Evolutionary conservation across 2,888 invertebrate species (phyloP).

Genomic region (Phalera bucephala): DNA sequence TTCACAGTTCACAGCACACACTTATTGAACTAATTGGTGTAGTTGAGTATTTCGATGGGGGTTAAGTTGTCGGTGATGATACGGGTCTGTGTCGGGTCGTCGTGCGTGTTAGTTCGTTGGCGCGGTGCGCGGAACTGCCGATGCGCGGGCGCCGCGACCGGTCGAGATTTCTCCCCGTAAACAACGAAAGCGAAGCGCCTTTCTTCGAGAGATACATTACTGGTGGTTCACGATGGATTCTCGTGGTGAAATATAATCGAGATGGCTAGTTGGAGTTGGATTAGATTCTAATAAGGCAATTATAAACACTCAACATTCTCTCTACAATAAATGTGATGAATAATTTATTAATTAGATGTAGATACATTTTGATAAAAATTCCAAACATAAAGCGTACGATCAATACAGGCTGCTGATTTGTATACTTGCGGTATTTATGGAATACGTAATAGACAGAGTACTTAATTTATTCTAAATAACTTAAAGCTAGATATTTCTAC

Average conservation of each 20-base stretch:
- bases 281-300: too few relatives aligned
- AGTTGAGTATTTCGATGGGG: slow-evolving; percentile 6
- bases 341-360: too few relatives aligned
- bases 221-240: slow-evolving; percentile 1
- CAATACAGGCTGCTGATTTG: too few relatives aligned
- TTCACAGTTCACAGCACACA: slow-evolving; percentile 35
- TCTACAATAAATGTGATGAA: too few relatives aligned
- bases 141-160: slow-evolving; percentile 50
- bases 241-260: slow-evolving; percentile 68
- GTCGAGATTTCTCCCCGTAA: slow-evolving; percentile 81
- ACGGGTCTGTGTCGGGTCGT: slow-evolving; percentile 26
- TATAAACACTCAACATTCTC: too few relatives aligned
- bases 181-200: slow-evolving; percentile 78
- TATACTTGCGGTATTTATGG: too few relatives aligned
- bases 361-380: too few relatives aligned
- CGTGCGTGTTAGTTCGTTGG: slow-evolving; percentile 38
- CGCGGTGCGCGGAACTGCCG: slow-evolving; percentile 55
- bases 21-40: slow-evolving; percentile 13
- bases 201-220: slow-evolving; percentile 54
- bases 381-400: too few relatives aligned
- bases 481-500: too few relatives aligned
- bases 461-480: too few relatives aligned
- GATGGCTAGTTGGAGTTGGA: too few relatives aligned
- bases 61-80: slow-evolving; percentile 20
- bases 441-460: too few relatives aligned